Evolutionary conservation across 1,140 invertebrate species (phyloP).

Genomic region (Aplysia californica): DNA sequence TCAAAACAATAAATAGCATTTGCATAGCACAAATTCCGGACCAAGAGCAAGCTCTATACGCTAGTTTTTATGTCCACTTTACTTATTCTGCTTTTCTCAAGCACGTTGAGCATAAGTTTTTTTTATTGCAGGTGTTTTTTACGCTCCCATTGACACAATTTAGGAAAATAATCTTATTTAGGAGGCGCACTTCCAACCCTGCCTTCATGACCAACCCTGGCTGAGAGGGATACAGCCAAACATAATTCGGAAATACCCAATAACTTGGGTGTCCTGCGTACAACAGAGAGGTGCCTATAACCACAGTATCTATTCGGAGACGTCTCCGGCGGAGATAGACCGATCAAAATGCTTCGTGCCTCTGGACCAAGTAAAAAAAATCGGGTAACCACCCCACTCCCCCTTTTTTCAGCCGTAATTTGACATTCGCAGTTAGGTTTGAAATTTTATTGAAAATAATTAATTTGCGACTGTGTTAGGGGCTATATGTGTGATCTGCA

Average conservation of each 20-base stretch:
- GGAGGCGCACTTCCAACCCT: neutral
- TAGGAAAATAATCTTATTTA: neutral
- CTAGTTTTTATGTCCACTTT: neutral
- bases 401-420: too few relatives aligned
- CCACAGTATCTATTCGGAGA: neutral
- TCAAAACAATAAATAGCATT: too few relatives aligned
- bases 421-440: too few relatives aligned
- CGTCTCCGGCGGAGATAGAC: neutral
- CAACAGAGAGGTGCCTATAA: too few relatives aligned
- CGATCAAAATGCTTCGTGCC: neutral
- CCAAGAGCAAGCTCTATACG: neutral
- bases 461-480: too few relatives aligned
- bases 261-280: too few relatives aligned
- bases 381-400: too few relatives aligned
- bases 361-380: too few relatives aligned
- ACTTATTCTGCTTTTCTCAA: neutral
- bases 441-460: too few relatives aligned
- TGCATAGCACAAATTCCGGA: too few relatives aligned
- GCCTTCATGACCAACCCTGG: too few relatives aligned
- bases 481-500: too few relatives aligned
- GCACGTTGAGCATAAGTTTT: neutral
- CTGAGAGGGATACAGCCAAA: neutral
- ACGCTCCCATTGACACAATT: neutral
- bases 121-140: neutral
- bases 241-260: neutral